phyloP scores from a whole-genome alignment of 2,888 invertebrate genomes.

The Muscina levida region DNA sequence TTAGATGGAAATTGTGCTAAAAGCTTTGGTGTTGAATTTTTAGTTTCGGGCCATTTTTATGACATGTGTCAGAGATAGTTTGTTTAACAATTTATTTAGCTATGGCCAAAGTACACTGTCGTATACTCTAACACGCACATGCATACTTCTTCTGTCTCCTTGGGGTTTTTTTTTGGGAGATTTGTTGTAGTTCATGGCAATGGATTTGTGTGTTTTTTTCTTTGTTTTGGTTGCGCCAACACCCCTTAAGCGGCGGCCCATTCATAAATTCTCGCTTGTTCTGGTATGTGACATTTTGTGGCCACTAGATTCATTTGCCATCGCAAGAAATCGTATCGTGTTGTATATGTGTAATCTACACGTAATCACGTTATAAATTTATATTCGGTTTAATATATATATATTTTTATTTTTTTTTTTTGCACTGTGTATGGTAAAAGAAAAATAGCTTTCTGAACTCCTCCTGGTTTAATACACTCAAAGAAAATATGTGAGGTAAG shows the following conservation, averaged over 20 bases:
- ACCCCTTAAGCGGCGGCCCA: slow-evolving; percentile 67
- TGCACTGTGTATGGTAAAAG: no score
- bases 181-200: slow-evolving; percentile 61
- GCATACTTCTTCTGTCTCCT: slow-evolving; percentile 57
- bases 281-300: slow-evolving; percentile 60
- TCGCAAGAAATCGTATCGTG: background rate
- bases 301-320: slow-evolving; percentile 47
- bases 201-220: no score
- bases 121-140: background rate
- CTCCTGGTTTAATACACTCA: slow-evolving; percentile 46
- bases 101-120: slow-evolving; percentile 11
- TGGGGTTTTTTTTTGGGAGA: slow-evolving; percentile 53
- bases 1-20: no score
- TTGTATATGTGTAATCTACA: slow-evolving; percentile 36
- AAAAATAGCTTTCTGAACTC: slow-evolving; percentile 37
- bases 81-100: slow-evolving; percentile 73
- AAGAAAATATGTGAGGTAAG: no score
- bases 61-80: slow-evolving; percentile 68
- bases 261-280: slow-evolving; percentile 75
- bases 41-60: slow-evolving; percentile 12
- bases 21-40: background rate
- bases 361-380: slow-evolving; percentile 68
- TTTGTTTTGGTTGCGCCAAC: slow-evolving; percentile 2
- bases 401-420: background rate
- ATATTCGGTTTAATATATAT: slow-evolving; percentile 20